Evolutionary conservation across 2,888 invertebrate genomes (phyloP).

Genomic region (Diplolepis rosae): DNA sequence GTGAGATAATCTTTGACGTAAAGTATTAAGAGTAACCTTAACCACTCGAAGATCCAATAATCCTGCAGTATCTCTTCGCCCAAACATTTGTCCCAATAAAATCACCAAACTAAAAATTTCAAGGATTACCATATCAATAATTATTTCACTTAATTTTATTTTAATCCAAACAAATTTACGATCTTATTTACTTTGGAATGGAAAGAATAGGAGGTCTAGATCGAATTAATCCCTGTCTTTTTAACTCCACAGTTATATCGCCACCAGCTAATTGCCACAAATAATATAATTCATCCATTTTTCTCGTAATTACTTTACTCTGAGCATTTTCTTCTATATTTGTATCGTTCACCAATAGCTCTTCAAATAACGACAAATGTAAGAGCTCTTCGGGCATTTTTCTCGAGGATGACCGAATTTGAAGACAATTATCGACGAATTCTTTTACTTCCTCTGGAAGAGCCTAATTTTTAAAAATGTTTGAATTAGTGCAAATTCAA

Average conservation of each 20-base stretch:
- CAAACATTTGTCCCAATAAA: slow-evolving; percentile 88
- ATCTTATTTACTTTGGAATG: slow-evolving; percentile 79
- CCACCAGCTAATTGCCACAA: slow-evolving; percentile 98
- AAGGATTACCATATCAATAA: too few species aligned
- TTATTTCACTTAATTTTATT: too few species aligned
- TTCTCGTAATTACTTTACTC: slow-evolving; percentile 73
- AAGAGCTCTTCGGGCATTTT: slow-evolving; percentile 79
- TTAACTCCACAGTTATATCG: slow-evolving; percentile 91
- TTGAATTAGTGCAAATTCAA: slow-evolving; percentile 27
- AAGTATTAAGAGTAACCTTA: slow-evolving; percentile 80
- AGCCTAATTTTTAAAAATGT: not conserved
- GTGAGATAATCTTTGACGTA: slow-evolving; percentile 84
- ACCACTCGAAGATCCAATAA: slow-evolving; percentile 84
- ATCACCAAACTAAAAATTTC: slow-evolving; percentile 84
- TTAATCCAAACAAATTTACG: too few species aligned
- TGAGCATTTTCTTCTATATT: slow-evolving; percentile 70
- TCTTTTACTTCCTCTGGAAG: slow-evolving; percentile 78
- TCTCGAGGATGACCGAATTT: slow-evolving; percentile 79
- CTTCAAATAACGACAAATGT: slow-evolving; percentile 75
- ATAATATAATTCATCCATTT: slow-evolving; percentile 90
- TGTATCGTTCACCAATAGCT: slow-evolving; percentile 59
- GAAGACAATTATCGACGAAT: slow-evolving; percentile 83
- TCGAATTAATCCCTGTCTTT: slow-evolving; percentile 92
- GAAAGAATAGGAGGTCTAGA: slow-evolving; percentile 88
- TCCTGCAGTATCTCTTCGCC: slow-evolving; percentile 84